Percentiles rank a stretch among this genome's conserved stretches.
These are phyloP conservation scores for Sarcophaga bullata DNA, from an alignment of 1,140 invertebrate species.

Conservation along the genomic window DNA sequence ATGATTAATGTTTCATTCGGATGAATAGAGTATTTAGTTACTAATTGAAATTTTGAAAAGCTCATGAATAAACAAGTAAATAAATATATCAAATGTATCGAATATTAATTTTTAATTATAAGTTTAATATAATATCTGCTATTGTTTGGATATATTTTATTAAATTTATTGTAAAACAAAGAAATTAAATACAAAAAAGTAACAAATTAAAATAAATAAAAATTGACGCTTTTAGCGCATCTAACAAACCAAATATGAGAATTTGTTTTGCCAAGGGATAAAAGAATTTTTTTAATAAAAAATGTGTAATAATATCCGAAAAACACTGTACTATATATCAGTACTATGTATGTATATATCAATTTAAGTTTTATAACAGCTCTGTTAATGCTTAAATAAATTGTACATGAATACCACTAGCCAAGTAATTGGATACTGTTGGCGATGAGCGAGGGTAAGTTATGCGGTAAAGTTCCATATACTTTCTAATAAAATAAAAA, in stretches of 20 bases:
- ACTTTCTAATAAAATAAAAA: no score
- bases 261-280: neutral
- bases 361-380: no score
- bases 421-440: no score
- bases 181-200: slow-evolving; percentile 9
- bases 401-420: no score
- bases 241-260: slow-evolving; percentile 19
- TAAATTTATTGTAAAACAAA: slow-evolving; percentile 17
- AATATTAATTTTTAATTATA: slow-evolving; percentile 21
- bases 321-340: no score
- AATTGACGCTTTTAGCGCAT: neutral
- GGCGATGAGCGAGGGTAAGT: no score
- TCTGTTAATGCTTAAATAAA: no score
- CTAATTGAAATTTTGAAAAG: neutral
- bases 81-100: slow-evolving; percentile 22
- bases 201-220: slow-evolving; percentile 27
- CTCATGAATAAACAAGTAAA: neutral
- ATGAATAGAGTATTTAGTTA: neutral
- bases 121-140: slow-evolving; percentile 29
- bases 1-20: neutral
- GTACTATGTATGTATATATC: no score
- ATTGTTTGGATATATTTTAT: slow-evolving; percentile 4
- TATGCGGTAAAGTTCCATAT: no score
- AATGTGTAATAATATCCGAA: no score
- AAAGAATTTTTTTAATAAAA: no score